These are phyloP conservation scores for Rhaphigaster nebulosa DNA, from an alignment of 2,888 invertebrate genomes.

Conservation along the genomic window DNA sequence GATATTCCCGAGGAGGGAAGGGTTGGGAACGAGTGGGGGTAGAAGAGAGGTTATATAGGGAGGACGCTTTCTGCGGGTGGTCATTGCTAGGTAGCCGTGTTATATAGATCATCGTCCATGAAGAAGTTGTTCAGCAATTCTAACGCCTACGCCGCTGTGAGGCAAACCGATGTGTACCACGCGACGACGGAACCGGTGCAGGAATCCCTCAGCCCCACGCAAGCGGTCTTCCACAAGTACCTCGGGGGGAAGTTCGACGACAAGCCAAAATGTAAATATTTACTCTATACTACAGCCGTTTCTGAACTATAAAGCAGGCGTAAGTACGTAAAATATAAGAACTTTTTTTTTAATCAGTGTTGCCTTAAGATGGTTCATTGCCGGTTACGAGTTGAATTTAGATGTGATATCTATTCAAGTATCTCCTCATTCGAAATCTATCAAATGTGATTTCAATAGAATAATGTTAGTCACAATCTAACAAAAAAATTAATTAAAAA, in stretches of 20 bases:
- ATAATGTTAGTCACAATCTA: no score
- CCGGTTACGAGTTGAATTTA: neutral
- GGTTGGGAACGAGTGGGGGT: conserved; percentile 32
- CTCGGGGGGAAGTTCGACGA: conserved; percentile 59
- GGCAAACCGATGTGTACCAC: conserved; percentile 60
- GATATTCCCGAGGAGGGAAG: neutral
- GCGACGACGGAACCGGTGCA: conserved; percentile 59
- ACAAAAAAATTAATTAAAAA: no score
- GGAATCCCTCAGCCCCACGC: conserved; percentile 59
- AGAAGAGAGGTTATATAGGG: conserved; percentile 46
- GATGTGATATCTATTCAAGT: neutral
- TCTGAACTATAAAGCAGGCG: neutral
- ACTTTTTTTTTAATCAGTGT: neutral
- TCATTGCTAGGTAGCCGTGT: conserved; percentile 30
- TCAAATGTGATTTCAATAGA: neutral
- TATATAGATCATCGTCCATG: neutral
- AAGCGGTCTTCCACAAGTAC: conserved; percentile 61
- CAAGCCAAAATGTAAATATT: conserved; percentile 62
- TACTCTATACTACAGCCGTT: neutral
- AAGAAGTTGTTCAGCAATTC: conserved; percentile 59
- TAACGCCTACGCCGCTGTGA: conserved; percentile 56
- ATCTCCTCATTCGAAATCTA: neutral
- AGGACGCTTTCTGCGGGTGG: neutral
- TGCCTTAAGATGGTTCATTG: neutral
- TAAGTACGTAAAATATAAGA: neutral